phyloP scores from a whole-genome alignment of 1,140 invertebrate species.

The Glossosoma conforme region DNA sequence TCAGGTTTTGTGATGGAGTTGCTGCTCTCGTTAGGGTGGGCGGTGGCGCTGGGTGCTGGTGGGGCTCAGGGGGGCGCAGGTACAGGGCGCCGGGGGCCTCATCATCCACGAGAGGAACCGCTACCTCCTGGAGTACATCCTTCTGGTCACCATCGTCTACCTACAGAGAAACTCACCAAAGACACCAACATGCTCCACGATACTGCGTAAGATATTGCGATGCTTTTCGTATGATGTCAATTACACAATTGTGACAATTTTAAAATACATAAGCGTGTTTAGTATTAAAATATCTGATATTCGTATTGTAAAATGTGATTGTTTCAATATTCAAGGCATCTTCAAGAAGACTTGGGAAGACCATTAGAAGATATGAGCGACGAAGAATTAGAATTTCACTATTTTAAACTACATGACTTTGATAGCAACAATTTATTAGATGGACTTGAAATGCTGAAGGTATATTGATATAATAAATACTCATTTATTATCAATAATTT shows the following conservation, averaged over 20 bases:
- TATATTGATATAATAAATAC: conserved; percentile 38
- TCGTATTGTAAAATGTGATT: too few species aligned
- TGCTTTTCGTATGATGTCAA: background rate
- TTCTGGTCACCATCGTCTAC: conserved; percentile 57
- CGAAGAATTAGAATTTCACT: conserved; percentile 67
- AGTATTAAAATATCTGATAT: too few species aligned
- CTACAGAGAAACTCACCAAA: conserved; percentile 56
- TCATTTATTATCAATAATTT: background rate
- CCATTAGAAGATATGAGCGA: conserved; percentile 60
- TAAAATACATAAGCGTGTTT: background rate
- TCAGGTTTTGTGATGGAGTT: conserved; percentile 22
- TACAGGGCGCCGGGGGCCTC: conserved; percentile 55
- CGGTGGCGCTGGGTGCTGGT: conserved; percentile 20
- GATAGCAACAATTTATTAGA: conserved; percentile 77
- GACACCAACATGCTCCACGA: conserved; percentile 65
- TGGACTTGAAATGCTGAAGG: conserved; percentile 69
- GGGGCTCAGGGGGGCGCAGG: conserved; percentile 40
- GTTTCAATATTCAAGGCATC: conserved; percentile 56
- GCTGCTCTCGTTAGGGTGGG: conserved; percentile 40
- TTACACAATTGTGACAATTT: background rate
- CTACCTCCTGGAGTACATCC: conserved; percentile 50
- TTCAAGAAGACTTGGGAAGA: conserved; percentile 67
- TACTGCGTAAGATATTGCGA: conserved; percentile 51
- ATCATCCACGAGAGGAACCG: conserved; percentile 61
- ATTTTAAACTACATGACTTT: conserved; percentile 70